Conservation (phyloP, 2,888 invertebrate species). For the Drosophila bunnanda region DNA sequence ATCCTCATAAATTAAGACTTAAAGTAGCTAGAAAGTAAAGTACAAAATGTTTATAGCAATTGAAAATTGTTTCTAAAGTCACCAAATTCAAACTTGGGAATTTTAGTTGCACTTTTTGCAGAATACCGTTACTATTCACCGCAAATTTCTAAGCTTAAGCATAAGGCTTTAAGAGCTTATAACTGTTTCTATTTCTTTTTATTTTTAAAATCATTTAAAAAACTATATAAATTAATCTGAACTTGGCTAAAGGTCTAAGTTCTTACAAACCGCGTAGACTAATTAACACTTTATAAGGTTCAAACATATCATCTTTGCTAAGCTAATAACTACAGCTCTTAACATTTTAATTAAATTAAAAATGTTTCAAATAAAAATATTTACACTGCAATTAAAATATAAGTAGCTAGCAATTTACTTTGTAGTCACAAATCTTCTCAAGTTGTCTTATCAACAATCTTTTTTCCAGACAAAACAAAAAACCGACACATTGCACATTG, state of each 20-base stretch:
- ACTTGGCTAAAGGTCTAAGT: not conserved
- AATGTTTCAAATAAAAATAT: not conserved
- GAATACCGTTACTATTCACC: too few species aligned
- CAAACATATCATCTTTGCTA: too few species aligned
- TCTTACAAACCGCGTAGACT: not conserved
- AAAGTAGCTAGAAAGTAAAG: too few species aligned
- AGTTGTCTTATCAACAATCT: conserved; percentile 13
- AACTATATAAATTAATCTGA: not conserved
- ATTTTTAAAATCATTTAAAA: not conserved
- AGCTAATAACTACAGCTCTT: not conserved
- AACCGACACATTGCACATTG: conserved; percentile 14
- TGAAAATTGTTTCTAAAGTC: too few species aligned
- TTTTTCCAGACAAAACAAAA: not conserved
- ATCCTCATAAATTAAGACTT: too few species aligned
- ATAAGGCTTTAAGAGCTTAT: too few species aligned
- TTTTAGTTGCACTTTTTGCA: too few species aligned
- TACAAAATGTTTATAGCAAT: too few species aligned
- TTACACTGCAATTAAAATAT: not conserved
- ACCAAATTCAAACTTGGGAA: too few species aligned
- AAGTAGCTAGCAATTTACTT: not conserved
- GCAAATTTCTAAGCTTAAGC: too few species aligned
- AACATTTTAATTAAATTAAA: not conserved
- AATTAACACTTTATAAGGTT: not conserved
- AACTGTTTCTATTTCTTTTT: too few species aligned
- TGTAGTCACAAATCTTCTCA: conserved; percentile 1